Evolutionary conservation across 1,140 invertebrate species (phyloP), one percentile per base, ranked within the genome.

Genomic region (Zaprionus ornatus): DNA sequence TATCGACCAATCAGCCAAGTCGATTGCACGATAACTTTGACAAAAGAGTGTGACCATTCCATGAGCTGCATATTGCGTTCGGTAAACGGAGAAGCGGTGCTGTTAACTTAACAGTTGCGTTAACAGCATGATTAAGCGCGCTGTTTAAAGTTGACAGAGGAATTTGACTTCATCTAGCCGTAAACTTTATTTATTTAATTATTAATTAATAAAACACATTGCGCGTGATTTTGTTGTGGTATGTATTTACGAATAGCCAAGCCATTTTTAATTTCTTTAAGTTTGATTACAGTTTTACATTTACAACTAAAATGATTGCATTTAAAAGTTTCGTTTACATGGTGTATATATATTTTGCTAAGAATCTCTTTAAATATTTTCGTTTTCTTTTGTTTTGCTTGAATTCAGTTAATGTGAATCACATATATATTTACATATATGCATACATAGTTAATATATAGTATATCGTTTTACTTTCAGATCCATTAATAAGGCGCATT

Each of bases 401-500:
- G 50, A 76, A 72, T 76, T 72, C 45, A 29, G 32, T 69, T 77
- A 76, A 72, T 81, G 50, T 45, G 68, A 64, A 55, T 68, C 75
- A 69, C 73, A 77, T 64, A 67, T 67, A 54, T 82, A 55, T 64
- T 55, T 72, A 67, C 68, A 69, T 60, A 71, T 68, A 71, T 71
- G 60, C 75, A 67, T 73, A 55, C 69, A 70, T 64, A 77, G 67
- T 66, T 62, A 45, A 56, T 70, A 42, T 75, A 66, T 73, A 67
- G 23, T 59, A 66, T 72, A 54, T 80, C 57, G 50, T 55, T 64
- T 78, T 57, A 73, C 68, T 75, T 82, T 90, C 86, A 90, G 85
- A 90, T 90, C 86, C 86, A 85, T 80, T 77, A 75, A 63, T 90
- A 90, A 90, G 85, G 86, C 85, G 83, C 77, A 78, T 87, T 79